Evolutionary conservation across 2,888 invertebrate genomes (phyloP).

Genomic region (Campoplex capitator): DNA sequence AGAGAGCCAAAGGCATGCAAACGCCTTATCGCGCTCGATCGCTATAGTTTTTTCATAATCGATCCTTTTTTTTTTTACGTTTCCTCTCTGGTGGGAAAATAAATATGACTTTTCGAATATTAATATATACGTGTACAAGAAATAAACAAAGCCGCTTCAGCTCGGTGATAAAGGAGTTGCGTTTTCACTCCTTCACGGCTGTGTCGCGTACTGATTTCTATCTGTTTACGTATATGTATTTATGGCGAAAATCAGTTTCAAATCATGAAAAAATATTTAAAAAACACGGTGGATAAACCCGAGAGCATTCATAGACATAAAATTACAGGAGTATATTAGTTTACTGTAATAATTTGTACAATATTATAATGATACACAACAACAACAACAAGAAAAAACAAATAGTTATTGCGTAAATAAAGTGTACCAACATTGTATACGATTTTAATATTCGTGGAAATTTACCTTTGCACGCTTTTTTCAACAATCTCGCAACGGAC

Average conservation of each 20-base stretch:
- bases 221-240: conserved; percentile 52
- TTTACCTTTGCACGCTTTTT: conserved; percentile 12
- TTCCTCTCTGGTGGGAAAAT: conserved; percentile 79
- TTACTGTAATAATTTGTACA: conserved; percentile 85
- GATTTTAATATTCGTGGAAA: conserved; percentile 36
- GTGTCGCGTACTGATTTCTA: conserved; percentile 42
- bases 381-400: conserved; percentile 55
- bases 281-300: conserved; percentile 79
- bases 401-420: conserved; percentile 81
- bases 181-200: conserved; percentile 52
- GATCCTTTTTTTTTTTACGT: conserved; percentile 82
- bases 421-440: conserved; percentile 83
- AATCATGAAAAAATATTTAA: conserved; percentile 43
- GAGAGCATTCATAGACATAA: conserved; percentile 82
- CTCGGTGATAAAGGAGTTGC: conserved; percentile 46
- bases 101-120: conserved; percentile 70
- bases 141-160: conserved; percentile 27
- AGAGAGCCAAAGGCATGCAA: conserved; percentile 53
- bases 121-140: conserved; percentile 53
- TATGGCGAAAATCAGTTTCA: conserved; percentile 48
- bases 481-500: neutral
- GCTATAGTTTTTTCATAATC: conserved; percentile 73
- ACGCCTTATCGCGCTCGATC: conserved; percentile 79
- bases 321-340: conserved; percentile 82
- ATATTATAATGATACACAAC: conserved; percentile 80